Evolutionary conservation across 2,888 invertebrate genomes (phyloP).

Genomic region (Xanthostigma xanthostigma): DNA sequence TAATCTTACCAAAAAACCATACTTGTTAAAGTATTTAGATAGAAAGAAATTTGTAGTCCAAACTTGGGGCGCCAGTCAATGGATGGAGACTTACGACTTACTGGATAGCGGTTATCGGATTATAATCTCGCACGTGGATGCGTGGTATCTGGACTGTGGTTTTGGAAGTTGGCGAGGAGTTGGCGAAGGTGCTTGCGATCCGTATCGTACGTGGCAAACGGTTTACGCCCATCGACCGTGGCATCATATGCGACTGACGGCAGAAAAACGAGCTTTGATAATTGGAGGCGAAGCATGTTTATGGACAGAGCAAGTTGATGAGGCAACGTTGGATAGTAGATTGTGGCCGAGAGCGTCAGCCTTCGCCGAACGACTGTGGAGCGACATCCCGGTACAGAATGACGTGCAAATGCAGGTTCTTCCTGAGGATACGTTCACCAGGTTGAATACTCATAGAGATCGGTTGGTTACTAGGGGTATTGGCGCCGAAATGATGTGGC

Average conservation of each 20-base stretch:
- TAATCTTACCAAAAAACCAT: slow-evolving; percentile 56
- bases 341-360: slow-evolving; percentile 75
- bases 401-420: slow-evolving; percentile 16
- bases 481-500: slow-evolving; percentile 57
- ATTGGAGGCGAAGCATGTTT: slow-evolving; percentile 69
- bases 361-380: slow-evolving; percentile 66
- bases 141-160: slow-evolving; percentile 80
- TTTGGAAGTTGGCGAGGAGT: slow-evolving; percentile 74
- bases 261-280: slow-evolving; percentile 25
- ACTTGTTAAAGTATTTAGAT: slow-evolving; percentile 36
- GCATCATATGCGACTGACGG: slow-evolving; percentile 31
- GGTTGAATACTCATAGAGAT: slow-evolving; percentile 50
- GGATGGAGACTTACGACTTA: slow-evolving; percentile 65
- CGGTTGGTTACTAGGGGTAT: slow-evolving; percentile 46
- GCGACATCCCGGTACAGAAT: slow-evolving; percentile 37
- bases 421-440: slow-evolving; percentile 48
- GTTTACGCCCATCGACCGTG: slow-evolving; percentile 73
- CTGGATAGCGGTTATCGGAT: slow-evolving; percentile 62
- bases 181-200: slow-evolving; percentile 74
- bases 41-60: slow-evolving; percentile 48
- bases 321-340: slow-evolving; percentile 57
- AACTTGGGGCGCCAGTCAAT: slow-evolving; percentile 68
- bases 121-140: slow-evolving; percentile 73
- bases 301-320: slow-evolving; percentile 73
- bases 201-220: slow-evolving; percentile 77